Evolutionary conservation across 92 coral and sea anemone species (phyloP), one percentile per base, ranked within the genome.

Genomic region (Phenganax subtilis): DNA sequence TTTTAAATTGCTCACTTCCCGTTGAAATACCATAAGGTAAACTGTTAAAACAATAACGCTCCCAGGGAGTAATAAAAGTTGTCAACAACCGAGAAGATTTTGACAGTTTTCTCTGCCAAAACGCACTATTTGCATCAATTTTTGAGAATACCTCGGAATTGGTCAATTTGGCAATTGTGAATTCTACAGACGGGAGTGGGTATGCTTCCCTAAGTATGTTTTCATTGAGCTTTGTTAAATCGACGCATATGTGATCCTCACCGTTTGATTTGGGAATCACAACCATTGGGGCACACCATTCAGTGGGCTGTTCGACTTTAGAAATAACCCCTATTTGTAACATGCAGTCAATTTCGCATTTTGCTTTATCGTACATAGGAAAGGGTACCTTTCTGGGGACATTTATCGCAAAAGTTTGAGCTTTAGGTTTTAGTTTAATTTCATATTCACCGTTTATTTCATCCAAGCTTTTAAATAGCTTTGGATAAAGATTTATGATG

Each of bases 61-160:
- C 91, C 87, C 87, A 88, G 1, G 89, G 91, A 8, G 88, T 85
- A 6, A 88, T 85, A 53, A 85, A 88, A 44, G 85, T 86, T 37
- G 4, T 37, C 47, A 37, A 37, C 47, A 86, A 75, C 12, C 65
- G 86, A 62, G 55, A 80, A 55, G 30, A 47, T 58, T 86, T 85
- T 16, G 85, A 7, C 66, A 85, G 53, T 76, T 67, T 85, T 64
- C 81, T 88, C 55, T 69, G 84, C 86, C 88, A 88, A 57, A 88
- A 88, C 12, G 79, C 86, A 9, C 86, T 85, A 61, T 81, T 88
- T 12, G 88, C 88, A 82, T 75, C 91, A 15, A 88, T 56, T 59
- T 85, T 88, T 10, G 78, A 73, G 71, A 85, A 88, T 54, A 63
- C 54, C 71, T 75, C 81, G 51, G 88, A 87, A 15, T 85, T 80